phyloP scores from a whole-genome alignment of 2,888 invertebrate genomes.

The Barypeithes pellucidus region DNA sequence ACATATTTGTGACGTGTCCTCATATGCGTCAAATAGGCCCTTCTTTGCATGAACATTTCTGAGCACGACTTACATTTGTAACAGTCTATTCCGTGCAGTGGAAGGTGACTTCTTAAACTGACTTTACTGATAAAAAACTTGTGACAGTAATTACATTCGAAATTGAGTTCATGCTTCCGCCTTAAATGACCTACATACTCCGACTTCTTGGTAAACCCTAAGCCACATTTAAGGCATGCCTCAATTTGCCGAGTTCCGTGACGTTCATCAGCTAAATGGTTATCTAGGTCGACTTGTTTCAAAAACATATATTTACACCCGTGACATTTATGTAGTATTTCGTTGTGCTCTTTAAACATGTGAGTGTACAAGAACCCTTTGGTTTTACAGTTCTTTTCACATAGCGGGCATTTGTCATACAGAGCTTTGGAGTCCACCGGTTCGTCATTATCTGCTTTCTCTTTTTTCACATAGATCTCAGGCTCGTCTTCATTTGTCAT shows the following conservation, averaged over 20 bases:
- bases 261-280: neutral
- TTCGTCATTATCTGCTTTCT: neutral
- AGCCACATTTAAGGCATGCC: slow-evolving; percentile 4
- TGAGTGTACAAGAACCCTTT: neutral
- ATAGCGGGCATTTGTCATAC: neutral
- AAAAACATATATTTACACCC: neutral
- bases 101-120: neutral
- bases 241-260: neutral
- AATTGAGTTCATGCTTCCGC: neutral
- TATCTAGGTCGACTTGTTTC: neutral
- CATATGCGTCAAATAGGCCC: neutral
- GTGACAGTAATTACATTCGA: neutral
- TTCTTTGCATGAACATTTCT: neutral
- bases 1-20: neutral
- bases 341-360: neutral
- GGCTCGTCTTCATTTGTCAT: too few relatives aligned
- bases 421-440: neutral
- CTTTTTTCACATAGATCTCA: neutral
- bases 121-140: neutral
- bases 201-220: neutral
- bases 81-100: neutral
- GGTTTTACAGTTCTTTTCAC: neutral
- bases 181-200: slow-evolving; percentile 4
- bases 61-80: neutral
- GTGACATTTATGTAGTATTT: neutral